phyloP scores from a whole-genome alignment of 1,140 invertebrate genomes.

The Ylistrum balloti region DNA sequence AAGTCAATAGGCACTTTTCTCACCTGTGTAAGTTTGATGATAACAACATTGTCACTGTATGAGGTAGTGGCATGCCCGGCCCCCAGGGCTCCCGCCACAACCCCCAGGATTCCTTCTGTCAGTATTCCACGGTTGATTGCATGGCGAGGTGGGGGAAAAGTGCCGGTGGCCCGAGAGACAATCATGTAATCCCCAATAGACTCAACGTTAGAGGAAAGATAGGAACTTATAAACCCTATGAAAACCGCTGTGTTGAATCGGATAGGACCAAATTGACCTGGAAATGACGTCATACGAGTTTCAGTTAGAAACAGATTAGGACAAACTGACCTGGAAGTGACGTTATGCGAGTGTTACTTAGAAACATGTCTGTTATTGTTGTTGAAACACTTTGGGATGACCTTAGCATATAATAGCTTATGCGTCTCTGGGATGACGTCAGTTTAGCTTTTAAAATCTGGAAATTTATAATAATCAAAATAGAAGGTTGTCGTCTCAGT shows the following conservation, averaged over 20 bases:
- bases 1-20: neutral
- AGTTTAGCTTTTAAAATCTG: too few relatives aligned
- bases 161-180: conserved; percentile 76
- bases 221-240: conserved; percentile 78
- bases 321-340: too few relatives aligned
- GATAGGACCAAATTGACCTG: conserved; percentile 77
- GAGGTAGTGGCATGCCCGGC: conserved; percentile 92
- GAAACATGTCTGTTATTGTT: too few relatives aligned
- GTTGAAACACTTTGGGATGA: too few relatives aligned
- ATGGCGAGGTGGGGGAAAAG: conserved; percentile 79
- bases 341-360: too few relatives aligned
- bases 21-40: conserved; percentile 87
- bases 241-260: conserved; percentile 76
- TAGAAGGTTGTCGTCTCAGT: too few relatives aligned
- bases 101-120: conserved; percentile 91
- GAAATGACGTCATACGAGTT: too few relatives aligned
- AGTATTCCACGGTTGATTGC: conserved; percentile 88
- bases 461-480: too few relatives aligned
- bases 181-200: conserved; percentile 83
- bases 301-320: too few relatives aligned
- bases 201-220: conserved; percentile 80
- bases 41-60: conserved; percentile 92
- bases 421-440: too few relatives aligned
- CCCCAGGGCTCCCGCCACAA: conserved; percentile 91
- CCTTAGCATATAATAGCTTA: too few relatives aligned